phyloP scores from a whole-genome alignment of 2,797 vertebrate genomes.

The Syndactyla subalaris region DNA sequence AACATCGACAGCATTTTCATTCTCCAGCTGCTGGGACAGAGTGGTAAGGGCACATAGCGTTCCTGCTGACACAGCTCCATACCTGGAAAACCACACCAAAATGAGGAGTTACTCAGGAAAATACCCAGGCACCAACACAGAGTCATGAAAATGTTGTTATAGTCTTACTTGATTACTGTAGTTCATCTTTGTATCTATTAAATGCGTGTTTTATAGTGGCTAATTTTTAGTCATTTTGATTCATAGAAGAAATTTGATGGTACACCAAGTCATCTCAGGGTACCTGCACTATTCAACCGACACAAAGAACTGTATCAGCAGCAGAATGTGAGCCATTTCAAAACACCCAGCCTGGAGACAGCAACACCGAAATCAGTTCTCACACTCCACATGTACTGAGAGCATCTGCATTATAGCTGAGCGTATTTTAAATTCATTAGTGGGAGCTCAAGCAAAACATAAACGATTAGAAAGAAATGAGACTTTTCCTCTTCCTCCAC shows the following conservation, averaged over 20 bases:
- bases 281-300: background rate
- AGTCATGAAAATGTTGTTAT: background rate
- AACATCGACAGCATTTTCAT: slow-evolving; percentile 95
- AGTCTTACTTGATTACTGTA: background rate
- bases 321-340: background rate
- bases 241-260: background rate
- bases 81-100: slow-evolving; percentile 78
- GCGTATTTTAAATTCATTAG: slow-evolving; percentile 33
- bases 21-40: slow-evolving; percentile 96
- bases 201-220: background rate
- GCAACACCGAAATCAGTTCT: background rate
- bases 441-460: slow-evolving; percentile 52
- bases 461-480: slow-evolving; percentile 45
- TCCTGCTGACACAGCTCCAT: slow-evolving; percentile 94
- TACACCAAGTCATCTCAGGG: background rate
- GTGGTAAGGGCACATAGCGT: slow-evolving; percentile 95
- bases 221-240: background rate
- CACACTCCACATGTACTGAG: background rate
- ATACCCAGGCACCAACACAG: background rate
- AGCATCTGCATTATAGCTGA: slow-evolving; percentile 1
- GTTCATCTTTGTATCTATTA: background rate
- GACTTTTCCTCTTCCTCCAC: slow-evolving; percentile 25
- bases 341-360: background rate
- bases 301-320: background rate
- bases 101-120: background rate